Evolutionary conservation across 2,113 vertebrate species (phyloP).

Genomic region (Plotosus lineatus): DNA sequence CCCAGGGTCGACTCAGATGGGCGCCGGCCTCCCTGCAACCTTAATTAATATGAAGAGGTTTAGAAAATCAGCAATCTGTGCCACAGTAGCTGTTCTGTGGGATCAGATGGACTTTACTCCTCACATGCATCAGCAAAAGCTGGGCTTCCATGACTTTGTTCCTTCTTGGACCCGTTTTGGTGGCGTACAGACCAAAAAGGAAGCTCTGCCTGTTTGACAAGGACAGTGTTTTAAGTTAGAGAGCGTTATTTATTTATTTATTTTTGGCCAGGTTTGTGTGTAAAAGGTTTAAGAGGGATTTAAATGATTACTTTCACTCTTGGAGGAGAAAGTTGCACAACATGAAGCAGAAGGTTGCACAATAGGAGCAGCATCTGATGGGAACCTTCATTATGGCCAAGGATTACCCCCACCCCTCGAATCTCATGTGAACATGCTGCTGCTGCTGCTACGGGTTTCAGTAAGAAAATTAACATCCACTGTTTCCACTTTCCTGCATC

Average conservation of each 20-base stretch:
- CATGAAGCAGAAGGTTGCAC: neutral
- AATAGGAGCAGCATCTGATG: neutral
- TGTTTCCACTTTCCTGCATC: neutral
- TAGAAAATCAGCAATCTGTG: too few relatives aligned
- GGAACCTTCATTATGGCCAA: neutral
- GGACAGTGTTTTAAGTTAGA: neutral
- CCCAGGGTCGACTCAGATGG: too few relatives aligned
- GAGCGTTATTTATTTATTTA: neutral
- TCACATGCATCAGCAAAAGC: too few relatives aligned
- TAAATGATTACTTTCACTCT: neutral
- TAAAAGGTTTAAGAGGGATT: neutral
- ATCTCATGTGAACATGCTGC: neutral
- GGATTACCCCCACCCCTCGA: fast-evolving
- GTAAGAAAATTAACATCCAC: too few relatives aligned
- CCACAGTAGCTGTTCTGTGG: too few relatives aligned
- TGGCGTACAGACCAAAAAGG: too few relatives aligned
- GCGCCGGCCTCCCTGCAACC: too few relatives aligned
- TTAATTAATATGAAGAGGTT: too few relatives aligned
- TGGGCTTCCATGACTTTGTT: too few relatives aligned
- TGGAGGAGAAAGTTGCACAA: neutral
- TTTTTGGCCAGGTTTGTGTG: neutral
- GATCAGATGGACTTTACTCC: too few relatives aligned
- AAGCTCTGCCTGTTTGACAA: neutral
- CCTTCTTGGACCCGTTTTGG: too few relatives aligned
- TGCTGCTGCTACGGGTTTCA: neutral